Percentiles rank a stretch among this genome's conserved stretches.
Conservation (phyloP, 1,140 invertebrate genomes). For the Tribolium madens region DNA sequence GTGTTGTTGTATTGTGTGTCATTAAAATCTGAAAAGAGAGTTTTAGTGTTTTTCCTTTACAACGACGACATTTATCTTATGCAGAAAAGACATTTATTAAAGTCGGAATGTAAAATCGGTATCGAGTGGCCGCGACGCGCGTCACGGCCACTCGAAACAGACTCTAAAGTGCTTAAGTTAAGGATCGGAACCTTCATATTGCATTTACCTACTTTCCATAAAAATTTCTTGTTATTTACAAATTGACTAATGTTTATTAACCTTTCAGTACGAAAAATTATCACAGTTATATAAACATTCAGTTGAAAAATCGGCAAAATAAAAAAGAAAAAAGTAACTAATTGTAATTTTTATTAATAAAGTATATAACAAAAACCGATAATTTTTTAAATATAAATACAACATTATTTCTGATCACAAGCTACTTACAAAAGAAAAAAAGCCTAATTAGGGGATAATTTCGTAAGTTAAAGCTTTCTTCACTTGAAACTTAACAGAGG, state of each 20-base stretch:
- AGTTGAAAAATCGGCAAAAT: slow-evolving; percentile 46
- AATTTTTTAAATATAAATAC: slow-evolving; percentile 63
- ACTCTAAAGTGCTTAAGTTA: slow-evolving; percentile 2
- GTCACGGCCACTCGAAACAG: no score
- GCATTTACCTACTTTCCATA: slow-evolving; percentile 27
- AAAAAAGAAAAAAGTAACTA: slow-evolving; percentile 51
- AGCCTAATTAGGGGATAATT: slow-evolving; percentile 23
- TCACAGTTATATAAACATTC: slow-evolving; percentile 60
- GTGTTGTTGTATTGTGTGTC: slow-evolving; percentile 36
- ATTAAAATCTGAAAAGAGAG: slow-evolving; percentile 36
- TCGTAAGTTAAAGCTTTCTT: slow-evolving; percentile 39
- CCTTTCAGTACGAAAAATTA: slow-evolving; percentile 62
- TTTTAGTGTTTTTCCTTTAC: slow-evolving; percentile 19
- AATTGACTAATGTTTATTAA: slow-evolving; percentile 62
- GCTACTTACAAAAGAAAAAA: slow-evolving; percentile 45
- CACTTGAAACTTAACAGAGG: slow-evolving; percentile 40
- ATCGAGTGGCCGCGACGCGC: not conserved
- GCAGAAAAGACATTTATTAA: slow-evolving; percentile 33
- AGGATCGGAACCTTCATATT: slow-evolving; percentile 30
- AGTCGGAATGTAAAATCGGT: slow-evolving; percentile 2
- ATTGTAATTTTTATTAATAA: slow-evolving; percentile 62
- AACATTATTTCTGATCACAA: slow-evolving; percentile 61
- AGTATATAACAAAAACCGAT: slow-evolving; percentile 63
- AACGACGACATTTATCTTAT: slow-evolving; percentile 44
- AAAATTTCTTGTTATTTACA: slow-evolving; percentile 55